Base-by-base conservation (phyloP, 2,113 vertebrate species). In the Promerops cafer region DNA sequence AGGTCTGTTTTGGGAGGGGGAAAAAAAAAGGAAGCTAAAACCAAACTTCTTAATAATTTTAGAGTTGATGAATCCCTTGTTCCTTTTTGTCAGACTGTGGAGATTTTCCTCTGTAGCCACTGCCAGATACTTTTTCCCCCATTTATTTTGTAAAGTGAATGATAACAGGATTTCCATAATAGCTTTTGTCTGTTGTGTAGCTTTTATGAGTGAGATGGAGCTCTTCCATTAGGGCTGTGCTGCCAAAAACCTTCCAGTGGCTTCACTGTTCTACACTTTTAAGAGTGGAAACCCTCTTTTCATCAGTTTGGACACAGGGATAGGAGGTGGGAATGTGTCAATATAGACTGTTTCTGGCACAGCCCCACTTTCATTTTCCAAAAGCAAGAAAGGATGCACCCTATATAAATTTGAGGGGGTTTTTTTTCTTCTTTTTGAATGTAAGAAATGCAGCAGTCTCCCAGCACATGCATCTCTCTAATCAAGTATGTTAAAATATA, bases 391-490 rank as follows among this genome's bases (percentile, higher is more conserved):
- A 60, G 12, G 2, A 78, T 61, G 30, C 28, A 35, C 49, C 15
- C 27, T 52, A 19, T 0, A 2, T 42, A 45, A 87, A 71, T 26
- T 23, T 45, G 17, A 68, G 9, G 9, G 1, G 0, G 0, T 31
- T 57, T 59, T 68, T 39, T 35, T 7, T 2, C 1, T 52, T 35
- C 16, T 85, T 74, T 75, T 65, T 21, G 4, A 63, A 23, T 50
- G 15, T n/a, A 40, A 45, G 33, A 80, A 94, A 40, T 65, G 37
- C 20, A 69, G 9, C 26, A 61, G 13, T 33, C 22, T 83, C 11
- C 44, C 63, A 83, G 26, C 10, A 60, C 18, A 11, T 57, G 33
- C 17, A 33, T 74, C 24, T 83, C 23, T 68, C 45, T 69, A 60
- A 87, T 77, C 10, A 40, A 79, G 69, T 57, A 10, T 83, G 47